Evolutionary conservation across 2,797 vertebrate species (phyloP).

Genomic region (Octomys mimax): DNA sequence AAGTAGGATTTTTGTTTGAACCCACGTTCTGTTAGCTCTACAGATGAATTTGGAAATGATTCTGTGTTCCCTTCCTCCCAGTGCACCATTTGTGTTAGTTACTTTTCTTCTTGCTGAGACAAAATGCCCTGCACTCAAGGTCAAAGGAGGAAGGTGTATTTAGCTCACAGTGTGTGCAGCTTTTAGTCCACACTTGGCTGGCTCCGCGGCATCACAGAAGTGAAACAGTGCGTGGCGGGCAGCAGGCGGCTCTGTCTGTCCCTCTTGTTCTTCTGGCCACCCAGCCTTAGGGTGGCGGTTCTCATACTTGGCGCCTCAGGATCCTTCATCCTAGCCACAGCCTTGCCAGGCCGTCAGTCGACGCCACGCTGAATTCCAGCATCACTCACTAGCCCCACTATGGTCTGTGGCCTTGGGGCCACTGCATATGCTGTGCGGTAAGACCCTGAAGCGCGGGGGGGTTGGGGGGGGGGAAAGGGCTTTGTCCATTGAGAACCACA

Average conservation of each 20-base stretch:
- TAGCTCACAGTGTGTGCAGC: neutral
- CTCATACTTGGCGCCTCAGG: neutral
- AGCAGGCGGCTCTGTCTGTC: neutral
- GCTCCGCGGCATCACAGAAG: neutral
- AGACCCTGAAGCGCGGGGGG: neutral
- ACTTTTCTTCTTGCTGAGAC: neutral
- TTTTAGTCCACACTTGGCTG: neutral
- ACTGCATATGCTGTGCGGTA: neutral
- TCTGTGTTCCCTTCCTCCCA: neutral
- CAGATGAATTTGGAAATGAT: neutral
- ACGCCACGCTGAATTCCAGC: neutral
- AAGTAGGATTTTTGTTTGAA: neutral
- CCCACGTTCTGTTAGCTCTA: neutral
- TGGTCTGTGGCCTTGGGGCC: neutral
- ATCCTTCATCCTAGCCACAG: neutral
- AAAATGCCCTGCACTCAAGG: neutral
- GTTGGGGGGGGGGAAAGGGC: neutral
- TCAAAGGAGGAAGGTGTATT: neutral
- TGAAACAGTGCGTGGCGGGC: neutral
- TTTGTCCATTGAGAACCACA: neutral
- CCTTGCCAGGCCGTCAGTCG: neutral
- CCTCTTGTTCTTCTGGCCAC: neutral
- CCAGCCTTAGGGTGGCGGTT: neutral
- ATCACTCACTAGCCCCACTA: neutral
- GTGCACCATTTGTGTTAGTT: neutral